Conservation (phyloP, 1,140 invertebrate species). For the Dermatophagoides farinae region DNA sequence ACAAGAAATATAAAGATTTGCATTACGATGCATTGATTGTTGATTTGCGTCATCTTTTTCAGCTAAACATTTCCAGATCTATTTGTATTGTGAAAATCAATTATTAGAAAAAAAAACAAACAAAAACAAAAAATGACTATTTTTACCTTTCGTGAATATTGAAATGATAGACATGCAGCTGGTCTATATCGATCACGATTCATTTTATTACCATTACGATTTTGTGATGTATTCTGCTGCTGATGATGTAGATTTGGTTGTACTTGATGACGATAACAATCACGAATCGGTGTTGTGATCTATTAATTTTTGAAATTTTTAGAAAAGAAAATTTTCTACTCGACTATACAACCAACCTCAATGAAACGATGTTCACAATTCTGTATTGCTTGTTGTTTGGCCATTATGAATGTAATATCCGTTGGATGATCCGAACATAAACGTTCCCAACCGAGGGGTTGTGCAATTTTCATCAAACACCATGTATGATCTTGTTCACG, state of each 20-base stretch:
- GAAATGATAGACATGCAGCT: constrained; percentile 5
- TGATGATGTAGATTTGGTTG: not conserved
- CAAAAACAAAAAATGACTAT: too few relatives aligned
- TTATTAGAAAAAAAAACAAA: too few relatives aligned
- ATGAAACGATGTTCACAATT: not conserved
- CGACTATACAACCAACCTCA: not conserved
- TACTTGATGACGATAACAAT: not conserved
- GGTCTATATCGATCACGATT: not conserved
- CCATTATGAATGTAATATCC: not conserved
- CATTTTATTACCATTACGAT: not conserved
- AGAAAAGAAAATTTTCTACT: not conserved
- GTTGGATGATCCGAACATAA: not conserved
- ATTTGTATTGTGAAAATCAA: not conserved
- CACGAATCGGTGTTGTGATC: not conserved
- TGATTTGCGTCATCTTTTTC: not conserved
- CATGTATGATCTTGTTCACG: constrained; percentile 8
- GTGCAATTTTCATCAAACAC: constrained; percentile 10
- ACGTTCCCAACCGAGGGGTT: constrained; percentile 5
- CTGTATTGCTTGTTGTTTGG: not conserved
- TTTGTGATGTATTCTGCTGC: not conserved
- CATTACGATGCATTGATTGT: not conserved
- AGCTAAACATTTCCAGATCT: constrained; percentile 4
- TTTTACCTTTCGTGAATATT: not conserved
- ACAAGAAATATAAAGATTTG: constrained; percentile 1
- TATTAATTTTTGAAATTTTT: not conserved